A percentile compares a stretch with the other conserved stretches of the same genome.
Evolutionary conservation across 2,888 invertebrate genomes (phyloP).

Genomic region (Candidula unifasciata): DNA sequence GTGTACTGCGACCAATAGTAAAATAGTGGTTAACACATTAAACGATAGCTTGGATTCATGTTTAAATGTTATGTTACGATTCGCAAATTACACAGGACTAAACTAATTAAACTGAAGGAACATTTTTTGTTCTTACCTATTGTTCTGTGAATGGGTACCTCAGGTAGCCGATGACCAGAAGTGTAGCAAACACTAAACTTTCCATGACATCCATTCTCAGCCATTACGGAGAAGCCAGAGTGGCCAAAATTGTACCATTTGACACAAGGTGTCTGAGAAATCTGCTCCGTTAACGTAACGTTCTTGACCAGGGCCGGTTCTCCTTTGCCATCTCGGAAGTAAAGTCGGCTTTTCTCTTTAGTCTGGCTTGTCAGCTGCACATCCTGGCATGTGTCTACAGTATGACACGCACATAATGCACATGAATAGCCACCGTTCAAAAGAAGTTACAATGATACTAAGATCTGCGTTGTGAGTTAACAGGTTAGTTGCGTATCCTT

Average conservation of each 20-base stretch:
- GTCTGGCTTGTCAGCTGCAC: neutral
- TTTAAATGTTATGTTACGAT: too few species aligned
- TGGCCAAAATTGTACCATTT: conserved; percentile 34
- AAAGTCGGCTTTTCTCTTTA: neutral
- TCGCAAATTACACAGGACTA: too few species aligned
- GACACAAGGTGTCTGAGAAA: conserved; percentile 5
- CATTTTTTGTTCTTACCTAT: neutral
- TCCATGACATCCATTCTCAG: conserved; percentile 24
- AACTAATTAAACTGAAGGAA: too few species aligned
- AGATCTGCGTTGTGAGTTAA: too few species aligned
- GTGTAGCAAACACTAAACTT: conserved; percentile 23
- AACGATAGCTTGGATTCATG: too few species aligned
- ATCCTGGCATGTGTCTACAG: conserved; percentile 2
- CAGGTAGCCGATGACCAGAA: neutral
- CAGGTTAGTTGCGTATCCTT: too few species aligned
- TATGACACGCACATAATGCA: too few species aligned
- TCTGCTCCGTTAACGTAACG: neutral
- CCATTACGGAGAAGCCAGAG: neutral
- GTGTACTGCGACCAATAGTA: too few species aligned
- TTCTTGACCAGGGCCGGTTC: neutral
- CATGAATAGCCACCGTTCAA: too few species aligned
- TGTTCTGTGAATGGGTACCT: neutral
- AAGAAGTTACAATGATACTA: too few species aligned
- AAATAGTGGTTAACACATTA: too few species aligned
- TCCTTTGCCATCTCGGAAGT: neutral